phyloP scores from a whole-genome alignment of 2,888 invertebrate genomes.

The Cataglyphis rosenhaueri region DNA sequence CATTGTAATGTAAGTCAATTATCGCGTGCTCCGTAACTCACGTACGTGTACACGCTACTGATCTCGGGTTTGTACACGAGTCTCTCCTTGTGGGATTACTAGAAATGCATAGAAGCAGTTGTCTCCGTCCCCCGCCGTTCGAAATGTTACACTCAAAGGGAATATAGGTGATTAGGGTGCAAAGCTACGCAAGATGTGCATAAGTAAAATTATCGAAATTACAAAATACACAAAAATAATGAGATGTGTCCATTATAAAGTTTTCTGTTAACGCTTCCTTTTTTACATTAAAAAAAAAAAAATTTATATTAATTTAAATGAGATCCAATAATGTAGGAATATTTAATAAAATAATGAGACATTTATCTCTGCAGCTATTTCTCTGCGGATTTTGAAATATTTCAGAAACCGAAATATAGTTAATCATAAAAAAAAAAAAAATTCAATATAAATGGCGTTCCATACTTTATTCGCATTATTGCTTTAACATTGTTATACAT shows the following conservation, averaged over 20 bases:
- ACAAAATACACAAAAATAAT: constrained; percentile 10
- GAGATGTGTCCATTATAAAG: background rate
- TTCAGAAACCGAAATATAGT: background rate
- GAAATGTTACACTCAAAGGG: constrained; percentile 44
- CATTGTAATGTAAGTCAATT: constrained; percentile 74
- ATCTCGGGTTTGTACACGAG: constrained; percentile 57
- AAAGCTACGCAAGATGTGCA: constrained; percentile 23
- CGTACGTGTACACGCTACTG: constrained; percentile 68
- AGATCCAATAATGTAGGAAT: background rate
- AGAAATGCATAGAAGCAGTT: constrained; percentile 64
- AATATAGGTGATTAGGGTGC: constrained; percentile 49
- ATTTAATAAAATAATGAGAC: background rate
- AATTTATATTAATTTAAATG: background rate
- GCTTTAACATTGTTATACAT: too few species aligned
- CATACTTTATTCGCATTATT: background rate
- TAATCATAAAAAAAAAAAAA: background rate
- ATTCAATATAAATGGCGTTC: background rate
- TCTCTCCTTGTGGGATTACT: constrained; percentile 61
- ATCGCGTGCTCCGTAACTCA: constrained; percentile 69
- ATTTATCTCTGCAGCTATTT: background rate
- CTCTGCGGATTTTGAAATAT: too few species aligned
- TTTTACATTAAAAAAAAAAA: background rate
- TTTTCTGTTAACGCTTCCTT: background rate
- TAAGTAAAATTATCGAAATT: constrained; percentile 38
- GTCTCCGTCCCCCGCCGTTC: constrained; percentile 49